A percentile compares a stretch with the other conserved stretches of the same genome.
Evolutionary conservation across 92 coral and sea anemone species (phyloP).

Genomic region (Parazoanthus swiftii): DNA sequence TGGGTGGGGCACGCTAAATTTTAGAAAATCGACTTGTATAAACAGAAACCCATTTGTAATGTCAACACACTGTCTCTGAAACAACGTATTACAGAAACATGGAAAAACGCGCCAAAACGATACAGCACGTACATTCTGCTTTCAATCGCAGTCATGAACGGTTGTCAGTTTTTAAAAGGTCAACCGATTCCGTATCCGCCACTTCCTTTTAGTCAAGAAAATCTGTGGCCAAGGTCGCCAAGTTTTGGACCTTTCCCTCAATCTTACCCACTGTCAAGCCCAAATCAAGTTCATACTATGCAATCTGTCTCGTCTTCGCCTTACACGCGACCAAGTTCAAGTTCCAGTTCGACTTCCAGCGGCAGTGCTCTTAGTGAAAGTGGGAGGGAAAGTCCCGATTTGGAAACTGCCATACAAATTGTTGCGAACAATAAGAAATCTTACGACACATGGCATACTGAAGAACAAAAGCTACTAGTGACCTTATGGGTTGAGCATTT

Average conservation of each 20-base stretch:
- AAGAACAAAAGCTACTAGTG: constrained; percentile 52
- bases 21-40: too few relatives aligned
- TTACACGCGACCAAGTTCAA: constrained; percentile 23
- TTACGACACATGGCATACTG: constrained; percentile 46
- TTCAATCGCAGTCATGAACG: too few relatives aligned
- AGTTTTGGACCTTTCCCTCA: constrained; percentile 17
- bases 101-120: too few relatives aligned
- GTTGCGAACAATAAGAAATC: constrained; percentile 15
- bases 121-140: too few relatives aligned
- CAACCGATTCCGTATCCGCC: constrained; percentile 1
- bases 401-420: constrained; percentile 19
- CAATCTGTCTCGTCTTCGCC: constrained; percentile 24
- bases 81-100: too few relatives aligned
- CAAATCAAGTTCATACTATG: constrained; percentile 9
- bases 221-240: constrained; percentile 21
- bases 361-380: constrained; percentile 17
- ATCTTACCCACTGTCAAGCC: neutral
- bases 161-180: too few relatives aligned
- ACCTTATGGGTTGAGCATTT: constrained; percentile 56
- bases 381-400: constrained; percentile 25
- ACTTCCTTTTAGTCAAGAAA: constrained; percentile 23
- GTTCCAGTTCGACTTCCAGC: neutral
- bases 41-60: too few relatives aligned
- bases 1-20: too few relatives aligned
- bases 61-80: too few relatives aligned